A percentile compares a stretch with the other conserved stretches of the same genome.
Conservation (phyloP, 2,113 vertebrate species). For the Cheirogaleus medius region DNA sequence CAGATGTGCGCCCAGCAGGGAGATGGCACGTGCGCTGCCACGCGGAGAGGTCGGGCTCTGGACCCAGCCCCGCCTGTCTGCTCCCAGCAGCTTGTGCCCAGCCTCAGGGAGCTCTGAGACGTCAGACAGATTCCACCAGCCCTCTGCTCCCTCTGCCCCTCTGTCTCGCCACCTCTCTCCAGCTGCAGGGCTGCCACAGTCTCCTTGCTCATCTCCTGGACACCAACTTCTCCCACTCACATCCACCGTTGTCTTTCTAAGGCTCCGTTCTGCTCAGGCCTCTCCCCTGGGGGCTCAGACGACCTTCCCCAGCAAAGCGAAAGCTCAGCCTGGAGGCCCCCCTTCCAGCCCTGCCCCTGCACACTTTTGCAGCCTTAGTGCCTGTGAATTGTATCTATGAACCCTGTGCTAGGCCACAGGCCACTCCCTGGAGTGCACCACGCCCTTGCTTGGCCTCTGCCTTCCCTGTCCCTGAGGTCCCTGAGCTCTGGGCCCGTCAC, state of each 20-base stretch:
- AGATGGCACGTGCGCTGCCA: neutral
- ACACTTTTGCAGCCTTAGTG: neutral
- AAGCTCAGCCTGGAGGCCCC: neutral
- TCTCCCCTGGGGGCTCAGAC: neutral
- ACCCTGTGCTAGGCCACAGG: neutral
- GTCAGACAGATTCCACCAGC: neutral
- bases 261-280: neutral
- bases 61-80: neutral
- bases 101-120: neutral
- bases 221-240: neutral
- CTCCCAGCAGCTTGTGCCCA: neutral
- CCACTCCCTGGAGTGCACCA: neutral
- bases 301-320: neutral
- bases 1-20: neutral
- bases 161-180: neutral
- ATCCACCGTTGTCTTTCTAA: neutral
- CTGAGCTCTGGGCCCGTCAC: neutral
- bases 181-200: neutral
- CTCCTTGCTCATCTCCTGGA: neutral
- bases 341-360: neutral
- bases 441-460: accelerated
- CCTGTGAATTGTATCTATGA: neutral
- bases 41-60: neutral
- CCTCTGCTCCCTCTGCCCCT: neutral
- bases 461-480: neutral